Percentiles rank a stretch among this genome's conserved stretches.
Evolutionary conservation across 2,797 vertebrate species (phyloP).

Genomic region (Pelochelys cantorii): DNA sequence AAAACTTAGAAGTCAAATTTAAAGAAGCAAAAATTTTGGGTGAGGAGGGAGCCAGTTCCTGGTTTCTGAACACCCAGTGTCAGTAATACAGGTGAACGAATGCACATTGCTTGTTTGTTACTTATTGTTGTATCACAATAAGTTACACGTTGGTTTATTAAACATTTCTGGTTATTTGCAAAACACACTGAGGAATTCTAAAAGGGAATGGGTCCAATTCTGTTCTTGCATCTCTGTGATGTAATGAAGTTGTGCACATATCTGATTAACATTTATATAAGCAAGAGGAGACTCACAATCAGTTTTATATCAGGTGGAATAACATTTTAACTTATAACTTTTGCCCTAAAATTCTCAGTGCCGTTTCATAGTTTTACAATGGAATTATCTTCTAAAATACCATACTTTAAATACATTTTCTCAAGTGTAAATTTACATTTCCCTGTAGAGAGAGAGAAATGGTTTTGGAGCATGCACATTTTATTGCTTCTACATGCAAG

Average conservation of each 20-base stretch:
- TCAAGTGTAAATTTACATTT: background rate
- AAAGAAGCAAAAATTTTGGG: background rate
- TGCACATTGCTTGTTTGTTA: background rate
- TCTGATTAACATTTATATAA: background rate
- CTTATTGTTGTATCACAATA: background rate
- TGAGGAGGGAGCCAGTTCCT: background rate
- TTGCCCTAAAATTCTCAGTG: slow-evolving; percentile 18
- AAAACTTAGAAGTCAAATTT: background rate
- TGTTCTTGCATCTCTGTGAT: background rate
- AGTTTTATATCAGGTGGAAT: background rate
- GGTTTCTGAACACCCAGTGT: background rate
- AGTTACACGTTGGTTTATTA: background rate
- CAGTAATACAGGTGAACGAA: background rate
- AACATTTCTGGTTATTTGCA: background rate
- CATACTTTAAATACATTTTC: slow-evolving; percentile 1
- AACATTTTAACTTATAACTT: fast-evolving
- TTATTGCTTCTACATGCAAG: background rate
- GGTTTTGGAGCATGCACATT: background rate
- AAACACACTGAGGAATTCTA: background rate
- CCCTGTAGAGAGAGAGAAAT: background rate
- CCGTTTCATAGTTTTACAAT: background rate
- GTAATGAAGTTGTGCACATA: background rate
- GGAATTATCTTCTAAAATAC: background rate
- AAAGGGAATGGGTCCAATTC: background rate
- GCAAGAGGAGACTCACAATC: background rate